Percentiles rank a stretch among this genome's conserved stretches.
These are phyloP conservation scores for Cephus rjabovi DNA, from an alignment of 2,888 invertebrate species.

Conservation along the genomic window DNA sequence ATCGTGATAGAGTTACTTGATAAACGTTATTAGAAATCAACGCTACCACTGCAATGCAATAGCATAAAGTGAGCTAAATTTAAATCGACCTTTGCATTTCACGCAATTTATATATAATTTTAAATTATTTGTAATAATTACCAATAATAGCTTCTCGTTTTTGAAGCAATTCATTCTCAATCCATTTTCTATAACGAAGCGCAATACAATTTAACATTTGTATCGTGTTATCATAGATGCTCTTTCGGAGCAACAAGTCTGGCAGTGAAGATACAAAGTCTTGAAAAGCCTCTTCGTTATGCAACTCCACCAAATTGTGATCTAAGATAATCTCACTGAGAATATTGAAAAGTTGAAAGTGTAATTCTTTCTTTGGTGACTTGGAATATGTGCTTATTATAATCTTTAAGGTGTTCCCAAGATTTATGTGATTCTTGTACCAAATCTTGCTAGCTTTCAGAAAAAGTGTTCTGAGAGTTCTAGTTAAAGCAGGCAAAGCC, in stretches of 20 bases:
- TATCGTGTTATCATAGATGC: conserved; percentile 53
- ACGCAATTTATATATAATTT: background rate
- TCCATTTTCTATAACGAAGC: conserved; percentile 51
- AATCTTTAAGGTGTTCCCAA: conserved; percentile 44
- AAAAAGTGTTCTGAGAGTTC: conserved; percentile 50
- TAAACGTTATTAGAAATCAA: background rate
- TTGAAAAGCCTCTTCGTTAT: conserved; percentile 54
- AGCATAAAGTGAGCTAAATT: background rate
- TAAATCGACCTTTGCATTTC: background rate
- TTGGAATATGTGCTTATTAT: conserved; percentile 42
- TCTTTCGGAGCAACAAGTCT: conserved; percentile 44
- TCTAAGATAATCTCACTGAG: conserved; percentile 67
- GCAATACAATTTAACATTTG: conserved; percentile 55
- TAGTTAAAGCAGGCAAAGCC: conserved; percentile 42
- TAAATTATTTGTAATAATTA: conserved; percentile 8
- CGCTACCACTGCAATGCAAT: background rate
- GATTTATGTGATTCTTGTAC: conserved; percentile 48
- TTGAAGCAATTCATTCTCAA: conserved; percentile 44
- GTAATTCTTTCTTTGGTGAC: conserved; percentile 45
- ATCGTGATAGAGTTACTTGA: background rate
- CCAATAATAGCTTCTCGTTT: conserved; percentile 53
- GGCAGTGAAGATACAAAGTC: conserved; percentile 53
- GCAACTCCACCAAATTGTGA: conserved; percentile 57
- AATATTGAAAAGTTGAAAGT: conserved; percentile 65
- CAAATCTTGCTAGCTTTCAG: conserved; percentile 49